Percentiles rank a stretch among this genome's conserved stretches.
Evolutionary conservation across 2,888 invertebrate genomes (phyloP).

Genomic region (Phania funesta): DNA sequence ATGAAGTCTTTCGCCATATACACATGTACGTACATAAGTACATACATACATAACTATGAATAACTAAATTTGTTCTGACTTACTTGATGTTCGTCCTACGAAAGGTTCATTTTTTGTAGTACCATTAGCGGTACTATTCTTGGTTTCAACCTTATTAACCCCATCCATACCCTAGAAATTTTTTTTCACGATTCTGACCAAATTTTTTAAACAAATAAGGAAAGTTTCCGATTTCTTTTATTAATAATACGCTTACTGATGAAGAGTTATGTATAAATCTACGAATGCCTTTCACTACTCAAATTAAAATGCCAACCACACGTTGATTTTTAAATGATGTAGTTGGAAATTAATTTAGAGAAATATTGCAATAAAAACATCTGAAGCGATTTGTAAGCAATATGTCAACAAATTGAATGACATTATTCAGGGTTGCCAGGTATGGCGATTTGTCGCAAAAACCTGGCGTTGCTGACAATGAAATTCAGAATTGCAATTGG

Average conservation of each 20-base stretch:
- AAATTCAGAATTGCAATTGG: too few species aligned
- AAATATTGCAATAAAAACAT: not conserved
- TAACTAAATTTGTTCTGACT: slow-evolving; percentile 1
- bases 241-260: not conserved
- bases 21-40: too few species aligned
- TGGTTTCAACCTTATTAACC: not conserved
- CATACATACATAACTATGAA: too few species aligned
- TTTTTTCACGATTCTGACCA: not conserved
- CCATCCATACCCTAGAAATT: not conserved
- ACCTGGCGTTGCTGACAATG: too few species aligned
- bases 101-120: not conserved
- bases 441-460: too few species aligned
- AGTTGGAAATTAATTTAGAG: slow-evolving; percentile 5
- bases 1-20: too few species aligned
- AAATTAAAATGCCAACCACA: not conserved
- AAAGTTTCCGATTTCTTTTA: not conserved
- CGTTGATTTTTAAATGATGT: not conserved
- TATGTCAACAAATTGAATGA: not conserved
- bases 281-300: not conserved
- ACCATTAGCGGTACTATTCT: not conserved
- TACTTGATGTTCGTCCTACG: slow-evolving; percentile 27
- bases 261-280: not conserved
- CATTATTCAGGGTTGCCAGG: too few species aligned
- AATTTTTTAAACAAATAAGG: not conserved
- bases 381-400: slow-evolving; percentile 17